Evolutionary conservation across 1,140 invertebrate species (phyloP), one percentile per base, ranked within the genome.

Genomic region (Heterodera schachtii): DNA sequence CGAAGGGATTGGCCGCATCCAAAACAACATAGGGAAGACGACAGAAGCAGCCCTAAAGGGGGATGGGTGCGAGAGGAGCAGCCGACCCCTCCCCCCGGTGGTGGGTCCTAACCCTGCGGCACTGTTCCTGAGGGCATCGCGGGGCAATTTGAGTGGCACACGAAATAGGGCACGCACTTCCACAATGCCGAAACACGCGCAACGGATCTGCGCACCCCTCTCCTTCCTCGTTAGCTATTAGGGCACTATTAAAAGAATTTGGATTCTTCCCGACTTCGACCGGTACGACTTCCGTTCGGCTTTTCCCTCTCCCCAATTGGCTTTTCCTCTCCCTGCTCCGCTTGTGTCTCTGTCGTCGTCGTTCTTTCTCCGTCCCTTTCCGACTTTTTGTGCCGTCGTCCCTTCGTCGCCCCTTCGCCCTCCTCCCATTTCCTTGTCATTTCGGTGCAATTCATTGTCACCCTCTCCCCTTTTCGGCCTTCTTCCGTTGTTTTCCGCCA

Each of bases 161-260:
- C n/a, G 82, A 79, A 84, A 84, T 80, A 7, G 82, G 82, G 44
- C 82, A 83, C 19, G 78, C 41, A 41, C 75, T 84, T 44, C 82
- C 82, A 52, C 82, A 82, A 46, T 19, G 73, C 11, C 69, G 75
- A 69, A 66, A 83, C 64, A 71, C 78, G n/a, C 81, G 66, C 70
- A 75, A 60, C 46, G 70, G 71, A 41, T 82, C 83, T 64, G 81
- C 73, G 83, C 76, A 66, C 75, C 78, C 13, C 76, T 82, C 81
- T 81, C 82, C n/a, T 76, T 76, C 21, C 4, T 6, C 6, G 21
- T 43, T 44, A 19, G 21, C 6, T 41, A 75, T 47, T 11, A 57
- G 43, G 47, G 8, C n/a, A 16, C 19, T 8, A 41, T 9, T 80
- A 9, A 82, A 44, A 52, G 46, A 47, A 49, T 79, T 69, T n/a